Evolutionary conservation across 2,797 vertebrate species (phyloP).

Genomic region (Tapirus indicus): DNA sequence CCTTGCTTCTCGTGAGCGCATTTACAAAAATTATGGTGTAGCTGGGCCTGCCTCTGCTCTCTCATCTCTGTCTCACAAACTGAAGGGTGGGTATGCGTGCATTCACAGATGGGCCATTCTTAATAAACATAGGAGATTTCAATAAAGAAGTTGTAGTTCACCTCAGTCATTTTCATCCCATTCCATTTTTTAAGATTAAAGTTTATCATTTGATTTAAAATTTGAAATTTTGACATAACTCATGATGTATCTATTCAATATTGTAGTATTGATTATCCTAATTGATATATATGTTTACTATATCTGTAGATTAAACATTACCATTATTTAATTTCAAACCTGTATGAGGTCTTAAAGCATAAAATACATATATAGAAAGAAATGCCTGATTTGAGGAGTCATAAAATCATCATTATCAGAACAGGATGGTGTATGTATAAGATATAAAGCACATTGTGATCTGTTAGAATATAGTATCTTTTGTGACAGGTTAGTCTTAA

Average conservation of each 20-base stretch:
- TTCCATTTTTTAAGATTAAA: conserved; percentile 69
- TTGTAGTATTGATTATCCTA: conserved; percentile 43
- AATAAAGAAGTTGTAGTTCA: conserved; percentile 59
- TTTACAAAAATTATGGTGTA: conserved; percentile 96
- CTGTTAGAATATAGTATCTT: not conserved
- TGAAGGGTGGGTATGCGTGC: conserved; percentile 98
- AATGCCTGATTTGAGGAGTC: not conserved
- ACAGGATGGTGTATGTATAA: not conserved
- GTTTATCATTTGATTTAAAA: conserved; percentile 51
- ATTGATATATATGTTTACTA: conserved; percentile 47
- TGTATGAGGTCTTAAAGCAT: conserved; percentile 37
- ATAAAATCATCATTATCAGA: conserved; percentile 11
- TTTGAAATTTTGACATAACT: conserved; percentile 54
- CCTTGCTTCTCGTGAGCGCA: conserved; percentile 98
- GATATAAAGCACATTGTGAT: not conserved
- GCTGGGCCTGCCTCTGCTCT: conserved; percentile 96
- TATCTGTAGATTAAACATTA: conserved; percentile 33
- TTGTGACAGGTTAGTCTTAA: not conserved
- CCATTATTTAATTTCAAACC: conserved; percentile 24
- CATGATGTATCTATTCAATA: conserved; percentile 22
- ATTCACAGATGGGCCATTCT: conserved; percentile 87
- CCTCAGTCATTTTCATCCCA: conserved; percentile 83
- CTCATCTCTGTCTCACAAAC: conserved; percentile 98
- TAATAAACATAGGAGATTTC: conserved; percentile 47
- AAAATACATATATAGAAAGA: conserved; percentile 30